Base-by-base conservation (phyloP, 2,888 invertebrate species). In the Rhaphigaster nebulosa region DNA sequence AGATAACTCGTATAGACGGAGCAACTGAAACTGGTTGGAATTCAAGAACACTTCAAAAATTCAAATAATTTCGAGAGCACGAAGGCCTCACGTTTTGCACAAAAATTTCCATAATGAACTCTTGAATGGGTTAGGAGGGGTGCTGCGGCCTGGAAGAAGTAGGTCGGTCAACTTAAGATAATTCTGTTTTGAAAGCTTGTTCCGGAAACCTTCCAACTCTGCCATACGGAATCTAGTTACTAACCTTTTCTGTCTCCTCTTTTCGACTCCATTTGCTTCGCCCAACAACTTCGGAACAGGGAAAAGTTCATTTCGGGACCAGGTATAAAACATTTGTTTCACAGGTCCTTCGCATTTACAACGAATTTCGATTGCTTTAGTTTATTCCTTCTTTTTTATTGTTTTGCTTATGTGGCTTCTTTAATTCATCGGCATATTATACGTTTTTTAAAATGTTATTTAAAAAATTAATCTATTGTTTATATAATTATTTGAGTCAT, bases 151-250 rank as follows among this genome's bases (percentile, higher is more conserved):
- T 34, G 70, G 84, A 45, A 84, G 84, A 84, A 84, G 45, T 84
- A 84, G 84, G 84, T 84, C 84, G 41, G 84, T 84, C 84, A 84
- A 84, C 84, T 50, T 84, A 84, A 45, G 84, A 45, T 84, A 84
- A 84, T 84, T 84, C 84, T 84, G 84, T 84, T 84, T 84, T 84
- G 84, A 84, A 84, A 84, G 84, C 84, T 84, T 84, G 45, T 84
- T 50, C 84, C 26, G 23, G n/a, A 84, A 50, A 84, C 45, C 84
- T 84, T n/a, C n/a, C 45, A 45, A n/a, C 84, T 45, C 84, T 45
- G 45, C 84, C 84, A 84, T 84, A 84, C 45, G n/a, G 45, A 84
- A 84, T 45, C 84, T 84, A 84, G 84, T 84, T 84, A 84, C 84
- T 84, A 84, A 84, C 84, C 84, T 84, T 84, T 84, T 84, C 84